These are phyloP conservation scores for Automeris io DNA, from an alignment of 2,888 invertebrate species.

Conservation along the genomic window DNA sequence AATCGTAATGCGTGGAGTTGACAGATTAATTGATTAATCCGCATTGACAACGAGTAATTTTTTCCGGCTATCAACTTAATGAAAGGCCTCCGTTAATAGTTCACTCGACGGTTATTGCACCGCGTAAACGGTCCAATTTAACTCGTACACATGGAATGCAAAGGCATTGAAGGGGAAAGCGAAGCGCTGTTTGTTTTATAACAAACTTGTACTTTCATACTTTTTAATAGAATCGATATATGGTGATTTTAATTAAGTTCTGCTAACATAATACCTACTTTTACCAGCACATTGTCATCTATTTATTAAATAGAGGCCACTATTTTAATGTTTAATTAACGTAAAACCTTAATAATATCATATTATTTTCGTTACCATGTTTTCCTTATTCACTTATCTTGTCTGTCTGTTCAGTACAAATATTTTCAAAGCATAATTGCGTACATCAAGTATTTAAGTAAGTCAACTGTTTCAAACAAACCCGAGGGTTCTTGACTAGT, in stretches of 20 bases:
- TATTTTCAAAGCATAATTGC: too few species aligned
- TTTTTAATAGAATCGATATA: background rate
- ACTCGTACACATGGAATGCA: slow-evolving; percentile 1
- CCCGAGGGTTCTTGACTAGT: too few species aligned
- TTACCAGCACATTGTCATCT: too few species aligned
- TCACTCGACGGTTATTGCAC: slow-evolving; percentile 4
- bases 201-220: background rate
- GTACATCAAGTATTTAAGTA: too few species aligned
- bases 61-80: slow-evolving; percentile 10
- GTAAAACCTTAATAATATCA: too few species aligned
- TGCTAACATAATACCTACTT: too few species aligned
- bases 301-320: too few species aligned
- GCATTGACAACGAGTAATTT: slow-evolving; percentile 6
- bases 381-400: too few species aligned
- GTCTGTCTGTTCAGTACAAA: too few species aligned
- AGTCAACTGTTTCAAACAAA: too few species aligned
- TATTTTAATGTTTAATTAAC: too few species aligned
- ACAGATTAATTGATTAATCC: slow-evolving; percentile 7
- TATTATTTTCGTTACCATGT: too few species aligned
- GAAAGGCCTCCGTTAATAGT: slow-evolving; percentile 8
- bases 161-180: slow-evolving; percentile 3
- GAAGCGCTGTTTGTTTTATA: background rate
- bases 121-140: slow-evolving; percentile 3
- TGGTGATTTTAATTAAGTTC: background rate
- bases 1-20: slow-evolving; percentile 4